Conservation (phyloP, 2,113 vertebrate genomes). For the Pithys albifrons region DNA sequence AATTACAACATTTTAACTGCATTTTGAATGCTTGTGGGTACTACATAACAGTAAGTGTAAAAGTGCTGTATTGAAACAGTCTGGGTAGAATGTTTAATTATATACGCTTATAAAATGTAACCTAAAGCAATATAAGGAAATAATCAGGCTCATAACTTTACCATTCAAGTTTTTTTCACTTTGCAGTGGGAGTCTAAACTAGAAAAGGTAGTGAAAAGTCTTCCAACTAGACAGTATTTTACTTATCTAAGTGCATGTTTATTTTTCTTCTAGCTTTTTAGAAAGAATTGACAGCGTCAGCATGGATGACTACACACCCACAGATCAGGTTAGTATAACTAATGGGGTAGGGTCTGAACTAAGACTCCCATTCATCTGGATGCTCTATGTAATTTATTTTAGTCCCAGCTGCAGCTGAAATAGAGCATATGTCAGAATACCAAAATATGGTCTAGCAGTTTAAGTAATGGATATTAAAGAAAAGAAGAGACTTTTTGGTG, state of each 20-base stretch:
- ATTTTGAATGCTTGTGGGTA: background rate
- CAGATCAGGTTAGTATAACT: slow-evolving; percentile 87
- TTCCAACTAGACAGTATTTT: background rate
- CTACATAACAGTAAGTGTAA: background rate
- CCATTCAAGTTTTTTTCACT: background rate
- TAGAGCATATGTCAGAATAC: background rate
- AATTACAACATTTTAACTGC: background rate
- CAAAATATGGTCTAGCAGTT: background rate
- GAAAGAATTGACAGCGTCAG: slow-evolving; percentile 98
- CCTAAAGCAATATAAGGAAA: background rate
- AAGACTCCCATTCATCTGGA: background rate
- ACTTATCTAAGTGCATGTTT: background rate
- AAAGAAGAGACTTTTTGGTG: background rate
- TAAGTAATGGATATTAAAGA: background rate
- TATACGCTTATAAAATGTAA: background rate
- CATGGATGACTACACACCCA: slow-evolving; percentile 96
- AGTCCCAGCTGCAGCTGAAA: background rate
- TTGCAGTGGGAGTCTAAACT: background rate
- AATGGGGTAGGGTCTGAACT: background rate
- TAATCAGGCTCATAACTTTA: background rate
- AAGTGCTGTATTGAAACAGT: background rate
- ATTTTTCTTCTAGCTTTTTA: slow-evolving; percentile 87
- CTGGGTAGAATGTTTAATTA: background rate
- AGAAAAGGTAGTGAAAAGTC: background rate
- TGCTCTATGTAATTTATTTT: background rate